Evolutionary conservation across 2,888 invertebrate genomes (phyloP).

Genomic region (Protophormia terraenovae): DNA sequence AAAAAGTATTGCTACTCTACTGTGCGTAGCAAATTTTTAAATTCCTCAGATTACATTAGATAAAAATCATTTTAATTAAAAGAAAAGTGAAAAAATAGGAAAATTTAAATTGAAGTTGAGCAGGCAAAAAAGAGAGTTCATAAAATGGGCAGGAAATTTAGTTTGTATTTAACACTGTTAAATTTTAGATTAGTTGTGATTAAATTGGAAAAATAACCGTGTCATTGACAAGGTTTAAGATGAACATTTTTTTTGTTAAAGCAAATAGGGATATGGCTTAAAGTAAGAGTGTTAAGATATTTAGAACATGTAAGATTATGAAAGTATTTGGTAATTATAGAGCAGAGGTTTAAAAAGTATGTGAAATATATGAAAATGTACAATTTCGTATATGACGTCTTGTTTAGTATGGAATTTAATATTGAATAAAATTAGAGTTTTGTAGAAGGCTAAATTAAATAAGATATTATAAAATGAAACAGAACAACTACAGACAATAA

Average conservation of each 20-base stretch:
- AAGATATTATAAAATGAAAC: too few relatives aligned
- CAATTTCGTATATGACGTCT: too few relatives aligned
- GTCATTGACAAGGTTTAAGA: slow-evolving; percentile 29
- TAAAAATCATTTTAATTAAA: slow-evolving; percentile 24
- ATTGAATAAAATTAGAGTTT: too few relatives aligned
- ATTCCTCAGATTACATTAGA: slow-evolving; percentile 26
- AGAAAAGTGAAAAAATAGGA: background rate
- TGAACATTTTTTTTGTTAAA: background rate
- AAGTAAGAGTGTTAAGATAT: background rate
- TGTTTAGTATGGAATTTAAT: too few relatives aligned
- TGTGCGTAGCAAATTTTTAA: slow-evolving; percentile 45
- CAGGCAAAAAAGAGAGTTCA: background rate
- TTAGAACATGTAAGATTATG: background rate
- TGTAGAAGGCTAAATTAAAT: too few relatives aligned
- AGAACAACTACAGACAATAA: too few relatives aligned
- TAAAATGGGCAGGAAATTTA: slow-evolving; percentile 41
- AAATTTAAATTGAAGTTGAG: background rate
- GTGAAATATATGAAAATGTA: too few relatives aligned
- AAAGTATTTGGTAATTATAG: slow-evolving; percentile 9
- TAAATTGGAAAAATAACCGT: background rate
- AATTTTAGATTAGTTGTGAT: background rate
- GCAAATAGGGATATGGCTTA: background rate
- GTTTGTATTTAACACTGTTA: slow-evolving; percentile 34
- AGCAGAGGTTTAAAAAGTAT: background rate
- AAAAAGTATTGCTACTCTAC: slow-evolving; percentile 10